phyloP scores from a whole-genome alignment of 2,888 invertebrate species.

The Heliothis peltigera region DNA sequence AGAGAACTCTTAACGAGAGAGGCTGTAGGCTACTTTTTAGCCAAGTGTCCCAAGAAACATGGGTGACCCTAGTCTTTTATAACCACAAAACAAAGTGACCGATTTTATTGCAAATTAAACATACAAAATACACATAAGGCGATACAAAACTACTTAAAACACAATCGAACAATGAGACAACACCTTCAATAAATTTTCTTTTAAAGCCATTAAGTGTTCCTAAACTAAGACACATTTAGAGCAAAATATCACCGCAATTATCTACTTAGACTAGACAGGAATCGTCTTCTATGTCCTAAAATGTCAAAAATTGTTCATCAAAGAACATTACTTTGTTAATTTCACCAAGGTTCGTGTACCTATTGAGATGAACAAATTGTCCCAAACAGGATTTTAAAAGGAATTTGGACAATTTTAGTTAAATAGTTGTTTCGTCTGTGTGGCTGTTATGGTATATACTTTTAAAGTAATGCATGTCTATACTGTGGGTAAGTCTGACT shows the following conservation, averaged over 20 bases:
- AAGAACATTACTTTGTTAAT: conserved; percentile 31
- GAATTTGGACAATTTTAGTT: conserved; percentile 9
- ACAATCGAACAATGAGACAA: background rate
- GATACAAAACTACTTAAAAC: background rate
- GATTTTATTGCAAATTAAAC: background rate
- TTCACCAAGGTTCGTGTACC: conserved; percentile 32
- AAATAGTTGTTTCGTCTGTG: conserved; percentile 5
- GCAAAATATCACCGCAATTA: conserved; percentile 27
- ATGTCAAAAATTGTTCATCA: conserved; percentile 18
- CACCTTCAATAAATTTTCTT: background rate
- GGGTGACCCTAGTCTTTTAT: too few species aligned
- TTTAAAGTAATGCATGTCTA: conserved; percentile 3
- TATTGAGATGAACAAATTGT: background rate
- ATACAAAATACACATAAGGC: background rate
- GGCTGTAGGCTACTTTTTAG: too few species aligned
- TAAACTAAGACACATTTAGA: background rate
- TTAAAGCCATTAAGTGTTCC: conserved; percentile 1
- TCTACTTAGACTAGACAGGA: conserved; percentile 17
- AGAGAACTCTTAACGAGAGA: too few species aligned
- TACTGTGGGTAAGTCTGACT: conserved; percentile 14
- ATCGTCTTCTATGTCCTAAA: conserved; percentile 4
- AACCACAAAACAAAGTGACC: too few species aligned
- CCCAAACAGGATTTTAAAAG: conserved; percentile 48
- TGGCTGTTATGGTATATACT: conserved; percentile 10
- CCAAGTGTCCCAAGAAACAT: too few species aligned